Base-by-base conservation (phyloP, 2,888 invertebrate species). In the Lordiphosa fenestrarum region DNA sequence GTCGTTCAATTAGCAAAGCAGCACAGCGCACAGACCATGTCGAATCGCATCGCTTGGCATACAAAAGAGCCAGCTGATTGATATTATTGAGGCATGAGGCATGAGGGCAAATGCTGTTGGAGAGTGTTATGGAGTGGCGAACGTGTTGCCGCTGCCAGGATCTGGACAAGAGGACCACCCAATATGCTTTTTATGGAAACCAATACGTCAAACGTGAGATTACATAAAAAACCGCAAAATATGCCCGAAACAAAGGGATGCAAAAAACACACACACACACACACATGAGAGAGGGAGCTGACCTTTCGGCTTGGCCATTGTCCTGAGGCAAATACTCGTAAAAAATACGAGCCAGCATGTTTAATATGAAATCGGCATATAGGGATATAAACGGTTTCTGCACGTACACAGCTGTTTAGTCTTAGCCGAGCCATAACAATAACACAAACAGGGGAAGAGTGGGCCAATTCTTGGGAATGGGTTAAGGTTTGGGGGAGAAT, bases 191-290 rank as follows among this genome's bases (percentile, higher is more conserved):
- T 72, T 84, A 30, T 30, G 30, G 78, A 80, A 80, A 80, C 83
- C 78, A 80, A 80, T 80, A 84, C 85, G 78, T 80, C 85, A 84
- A 70, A 80, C 78, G 78, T 80, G 78, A 83, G 85, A 83, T 80
- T 80, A 83, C 85, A 80, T 83, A 84, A 80, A 30, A 78, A 78
- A 84, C 78, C 78, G 83, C 78, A 78, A 78, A 66, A 63, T 83
- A 78, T 75, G 72, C 60, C 49, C 73, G 62, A 80, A 78, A 83
- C 85, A 84, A 84, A 69, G 57, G 69, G 10, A 51, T 59, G 7
- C 55, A 61, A 51, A 35, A 60, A 44, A 41, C 37, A 30, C 4
- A 23, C 53, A 48, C 30, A 51, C 40, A 54, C 21, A 23, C 46
- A 51, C 48, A 53, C 23, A 36, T 13, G 10, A n/a, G n/a, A n/a